Base-by-base conservation (phyloP, 2,888 invertebrate genomes). In the Oegoconia quadripuncta region DNA sequence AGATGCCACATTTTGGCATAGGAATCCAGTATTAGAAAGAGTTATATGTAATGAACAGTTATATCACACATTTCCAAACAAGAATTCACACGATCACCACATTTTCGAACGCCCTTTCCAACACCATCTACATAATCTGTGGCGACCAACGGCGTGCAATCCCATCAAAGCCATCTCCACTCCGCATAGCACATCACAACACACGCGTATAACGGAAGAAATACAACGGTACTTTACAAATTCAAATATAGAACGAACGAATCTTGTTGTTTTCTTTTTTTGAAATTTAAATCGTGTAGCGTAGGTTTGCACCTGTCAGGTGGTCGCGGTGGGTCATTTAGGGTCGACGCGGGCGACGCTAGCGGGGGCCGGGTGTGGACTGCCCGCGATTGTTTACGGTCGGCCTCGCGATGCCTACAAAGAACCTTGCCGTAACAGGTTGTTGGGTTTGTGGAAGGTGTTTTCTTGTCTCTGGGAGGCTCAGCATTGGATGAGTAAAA, bases 371-470 rank as follows among this genome's bases (percentile, higher is more conserved):
- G 71, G 65, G 55, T 68, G 75, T 61, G 66, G 59, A 87, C 86
- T 87, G 83, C 62, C 69, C 66, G 67, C 64, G 59, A 78, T 76
- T 87, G 84, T 86, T 86, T 86, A 84, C 83, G 23, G 39, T 14
- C 35, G 48, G 65, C 58, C 58, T 67, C 64, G 72, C 62, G 64
- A 59, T 58, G 60, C 55, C 54, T 54, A 42, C 80, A 81, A 63
- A 81, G 79, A 81, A 40, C 50, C 48, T 52, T 34, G 20, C 37
- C 30, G 32, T 42, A 27, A 13, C 41, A 46, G 43, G 46, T 38
- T 32, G 23, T 16, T 29, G 14, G 11, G 15, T 49, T 57, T 44
- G 42, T 64, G 48, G 56, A 46, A 53, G 47, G 11, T 6, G 37
- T 12, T 3, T 13, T 15, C 8, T 13, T 42, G 54, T 48, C 55